These are phyloP conservation scores for Callipepla californica DNA, from an alignment of 2,113 vertebrate genomes.

Conservation along the genomic window DNA sequence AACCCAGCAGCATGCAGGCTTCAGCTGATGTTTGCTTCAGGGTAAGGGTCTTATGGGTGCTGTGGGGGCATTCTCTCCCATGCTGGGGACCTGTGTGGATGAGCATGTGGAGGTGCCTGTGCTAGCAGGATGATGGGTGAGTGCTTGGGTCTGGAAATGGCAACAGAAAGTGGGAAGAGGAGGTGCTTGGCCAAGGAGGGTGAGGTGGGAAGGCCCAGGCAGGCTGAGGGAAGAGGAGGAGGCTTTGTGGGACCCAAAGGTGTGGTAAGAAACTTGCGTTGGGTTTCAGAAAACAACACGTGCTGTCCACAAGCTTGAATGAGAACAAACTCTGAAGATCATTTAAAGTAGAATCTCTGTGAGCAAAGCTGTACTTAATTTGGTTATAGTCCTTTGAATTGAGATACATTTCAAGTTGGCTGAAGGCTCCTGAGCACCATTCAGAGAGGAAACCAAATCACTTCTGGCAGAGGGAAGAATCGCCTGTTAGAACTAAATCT, in stretches of 20 bases:
- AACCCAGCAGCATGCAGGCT: background rate
- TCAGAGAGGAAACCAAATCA: constrained; percentile 36
- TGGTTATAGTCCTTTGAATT: constrained; percentile 11
- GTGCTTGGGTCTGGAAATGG: background rate
- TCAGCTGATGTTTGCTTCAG: background rate
- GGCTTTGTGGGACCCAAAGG: background rate
- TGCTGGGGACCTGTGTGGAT: rapidly evolving
- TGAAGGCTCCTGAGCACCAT: background rate
- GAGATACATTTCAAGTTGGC: constrained; percentile 3
- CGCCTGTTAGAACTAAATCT: background rate
- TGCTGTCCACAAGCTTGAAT: background rate
- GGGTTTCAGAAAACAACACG: background rate
- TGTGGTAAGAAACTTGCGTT: background rate
- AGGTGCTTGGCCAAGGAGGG: rapidly evolving
- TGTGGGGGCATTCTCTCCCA: rapidly evolving
- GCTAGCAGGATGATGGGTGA: background rate
- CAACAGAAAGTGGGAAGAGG: rapidly evolving
- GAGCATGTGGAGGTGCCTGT: rapidly evolving
- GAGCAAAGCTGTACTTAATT: constrained; percentile 49
- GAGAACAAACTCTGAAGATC: background rate
- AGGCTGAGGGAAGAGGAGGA: background rate
- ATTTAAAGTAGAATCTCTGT: background rate
- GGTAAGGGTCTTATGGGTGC: rapidly evolving
- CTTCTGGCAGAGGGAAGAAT: constrained; percentile 27
- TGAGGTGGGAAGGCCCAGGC: background rate